Conservation (phyloP, 2,888 invertebrate genomes). For the Epsilonema sp. region DNA sequence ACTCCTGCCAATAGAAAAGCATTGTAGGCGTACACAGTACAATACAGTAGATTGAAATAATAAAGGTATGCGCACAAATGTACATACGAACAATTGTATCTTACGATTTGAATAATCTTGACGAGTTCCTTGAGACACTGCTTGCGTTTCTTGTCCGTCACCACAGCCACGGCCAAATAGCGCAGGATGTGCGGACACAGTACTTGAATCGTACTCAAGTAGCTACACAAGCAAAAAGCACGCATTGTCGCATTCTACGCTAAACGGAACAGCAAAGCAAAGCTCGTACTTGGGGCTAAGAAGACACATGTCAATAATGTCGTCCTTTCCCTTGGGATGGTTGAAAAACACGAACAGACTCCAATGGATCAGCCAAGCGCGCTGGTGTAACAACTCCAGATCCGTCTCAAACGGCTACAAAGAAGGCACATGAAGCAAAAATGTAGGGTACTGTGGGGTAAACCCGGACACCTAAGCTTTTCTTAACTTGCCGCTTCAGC, state of each 20-base stretch:
- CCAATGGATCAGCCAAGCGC: slow-evolving; percentile 99
- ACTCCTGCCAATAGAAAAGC: too few relatives aligned
- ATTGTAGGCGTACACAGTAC: too few relatives aligned
- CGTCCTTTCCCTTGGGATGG: slow-evolving; percentile 82
- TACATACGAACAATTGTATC: too few relatives aligned
- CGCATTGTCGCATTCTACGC: too few relatives aligned
- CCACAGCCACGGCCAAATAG: slow-evolving; percentile 91
- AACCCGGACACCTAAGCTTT: too few relatives aligned
- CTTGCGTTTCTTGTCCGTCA: slow-evolving; percentile 59
- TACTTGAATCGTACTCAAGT: slow-evolving; percentile 95
- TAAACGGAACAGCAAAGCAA: too few relatives aligned
- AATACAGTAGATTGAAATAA: too few relatives aligned
- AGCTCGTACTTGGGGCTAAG: slow-evolving; percentile 39
- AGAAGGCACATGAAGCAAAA: too few relatives aligned
- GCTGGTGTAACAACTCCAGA: slow-evolving; percentile 72
- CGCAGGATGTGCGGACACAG: slow-evolving; percentile 95
- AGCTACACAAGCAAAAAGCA: slow-evolving; percentile 39
- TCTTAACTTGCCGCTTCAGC: too few relatives aligned
- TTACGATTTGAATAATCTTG: slow-evolving; percentile 77
- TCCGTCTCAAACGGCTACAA: slow-evolving; percentile 45
- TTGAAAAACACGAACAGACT: slow-evolving; percentile 96
- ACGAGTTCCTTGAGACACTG: slow-evolving; percentile 83
- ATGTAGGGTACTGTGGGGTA: too few relatives aligned
- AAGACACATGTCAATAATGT: slow-evolving; percentile 92
- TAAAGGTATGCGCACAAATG: too few relatives aligned